Conservation (phyloP, 2,797 vertebrate genomes). For the Lates japonicus region DNA sequence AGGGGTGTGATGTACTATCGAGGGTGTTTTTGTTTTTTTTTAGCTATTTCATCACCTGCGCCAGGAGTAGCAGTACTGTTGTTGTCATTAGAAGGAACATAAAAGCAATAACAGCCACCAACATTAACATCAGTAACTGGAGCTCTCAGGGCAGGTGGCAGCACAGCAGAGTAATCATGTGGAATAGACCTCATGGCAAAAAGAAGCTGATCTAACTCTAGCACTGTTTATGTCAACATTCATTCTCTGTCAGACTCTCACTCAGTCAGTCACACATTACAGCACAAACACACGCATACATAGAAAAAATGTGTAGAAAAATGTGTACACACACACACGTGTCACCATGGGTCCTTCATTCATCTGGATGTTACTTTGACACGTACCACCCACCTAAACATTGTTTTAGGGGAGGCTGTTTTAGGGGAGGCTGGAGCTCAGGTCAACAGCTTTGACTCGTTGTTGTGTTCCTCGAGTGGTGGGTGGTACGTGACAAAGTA, state of each 20-base stretch:
- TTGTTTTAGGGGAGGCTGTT: too few relatives aligned
- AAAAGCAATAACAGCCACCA: conserved; percentile 32
- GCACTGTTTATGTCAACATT: conserved; percentile 38
- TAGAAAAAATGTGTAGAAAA: conserved; percentile 60
- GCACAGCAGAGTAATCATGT: conserved; percentile 49
- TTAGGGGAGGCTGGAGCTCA: too few relatives aligned
- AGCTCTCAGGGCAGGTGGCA: conserved; percentile 36
- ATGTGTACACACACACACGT: conserved; percentile 71
- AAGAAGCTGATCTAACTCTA: conserved; percentile 46
- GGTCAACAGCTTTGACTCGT: too few relatives aligned
- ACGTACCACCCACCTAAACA: too few relatives aligned
- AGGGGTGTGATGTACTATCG: neutral
- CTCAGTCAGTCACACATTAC: conserved; percentile 54
- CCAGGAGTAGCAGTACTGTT: conserved; percentile 29
- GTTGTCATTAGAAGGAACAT: conserved; percentile 57
- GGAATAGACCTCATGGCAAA: conserved; percentile 38
- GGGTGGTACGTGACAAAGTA: too few relatives aligned
- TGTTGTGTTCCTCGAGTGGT: too few relatives aligned
- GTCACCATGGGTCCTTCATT: too few relatives aligned
- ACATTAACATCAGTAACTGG: conserved; percentile 37
- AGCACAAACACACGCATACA: conserved; percentile 76
- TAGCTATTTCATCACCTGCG: conserved; percentile 51
- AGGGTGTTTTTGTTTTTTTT: conserved; percentile 10
- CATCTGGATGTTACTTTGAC: too few relatives aligned
- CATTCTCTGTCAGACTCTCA: conserved; percentile 38